These are phyloP conservation scores for Drosophila azteca DNA, from an alignment of 1,140 invertebrate species.

Conservation along the genomic window DNA sequence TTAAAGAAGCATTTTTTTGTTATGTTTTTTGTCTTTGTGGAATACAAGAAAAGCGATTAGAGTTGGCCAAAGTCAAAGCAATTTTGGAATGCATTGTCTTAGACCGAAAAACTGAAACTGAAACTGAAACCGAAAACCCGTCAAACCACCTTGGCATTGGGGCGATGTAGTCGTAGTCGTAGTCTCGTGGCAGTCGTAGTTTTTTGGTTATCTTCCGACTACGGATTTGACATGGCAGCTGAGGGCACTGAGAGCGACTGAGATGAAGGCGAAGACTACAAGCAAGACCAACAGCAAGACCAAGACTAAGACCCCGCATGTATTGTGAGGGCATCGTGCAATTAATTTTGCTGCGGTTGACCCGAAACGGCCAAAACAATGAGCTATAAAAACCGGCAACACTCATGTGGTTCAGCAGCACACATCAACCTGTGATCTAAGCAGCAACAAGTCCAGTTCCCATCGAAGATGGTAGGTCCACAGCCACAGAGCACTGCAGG, in stretches of 20 bases:
- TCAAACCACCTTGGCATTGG: slow-evolving; percentile 70
- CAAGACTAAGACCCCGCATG: slow-evolving; percentile 42
- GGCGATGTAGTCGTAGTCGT: slow-evolving; percentile 5
- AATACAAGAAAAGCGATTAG: slow-evolving; percentile 20
- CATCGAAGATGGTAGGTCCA: slow-evolving; percentile 37
- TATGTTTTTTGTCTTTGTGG: background rate
- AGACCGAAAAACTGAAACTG: slow-evolving; percentile 3
- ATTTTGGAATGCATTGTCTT: slow-evolving; percentile 19
- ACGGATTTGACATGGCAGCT: slow-evolving; percentile 40
- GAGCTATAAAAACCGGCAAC: slow-evolving; percentile 64
- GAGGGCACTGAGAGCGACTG: slow-evolving; percentile 14
- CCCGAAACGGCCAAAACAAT: slow-evolving; percentile 52
- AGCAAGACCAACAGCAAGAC: background rate
- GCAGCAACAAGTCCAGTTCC: slow-evolving; percentile 48
- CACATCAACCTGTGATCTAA: slow-evolving; percentile 60
- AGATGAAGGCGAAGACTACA: too few species aligned
- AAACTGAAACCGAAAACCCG: slow-evolving; percentile 43
- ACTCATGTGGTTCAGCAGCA: slow-evolving; percentile 59
- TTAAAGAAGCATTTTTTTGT: slow-evolving; percentile 47
- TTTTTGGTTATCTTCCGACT: slow-evolving; percentile 33
- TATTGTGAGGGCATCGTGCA: slow-evolving; percentile 61
- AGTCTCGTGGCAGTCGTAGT: slow-evolving; percentile 6
- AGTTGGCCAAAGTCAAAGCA: slow-evolving; percentile 44
- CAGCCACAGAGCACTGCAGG: too few species aligned
- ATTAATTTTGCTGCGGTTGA: slow-evolving; percentile 67